phyloP scores from a whole-genome alignment of 92 coral and sea anemone genomes.

The Heteractis magnifica region DNA sequence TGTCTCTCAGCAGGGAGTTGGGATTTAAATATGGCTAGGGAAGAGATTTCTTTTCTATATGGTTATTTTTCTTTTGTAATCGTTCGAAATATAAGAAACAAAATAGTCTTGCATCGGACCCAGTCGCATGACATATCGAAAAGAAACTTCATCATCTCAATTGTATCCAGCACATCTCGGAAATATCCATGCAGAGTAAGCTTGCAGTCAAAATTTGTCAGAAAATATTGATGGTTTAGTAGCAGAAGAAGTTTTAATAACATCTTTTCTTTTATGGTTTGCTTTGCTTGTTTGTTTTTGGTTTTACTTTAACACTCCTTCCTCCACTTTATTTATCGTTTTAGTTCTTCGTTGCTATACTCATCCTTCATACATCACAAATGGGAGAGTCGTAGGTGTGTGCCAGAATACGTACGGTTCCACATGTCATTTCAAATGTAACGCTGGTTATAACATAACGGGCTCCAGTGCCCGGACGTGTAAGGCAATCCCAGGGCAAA shows the following conservation, averaged over 20 bases:
- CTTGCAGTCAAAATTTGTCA: no score
- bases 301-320: background rate
- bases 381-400: constrained; percentile 23
- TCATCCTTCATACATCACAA: constrained; percentile 15
- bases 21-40: no score
- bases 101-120: no score
- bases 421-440: constrained; percentile 33
- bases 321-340: background rate
- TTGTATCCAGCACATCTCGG: no score
- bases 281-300: background rate
- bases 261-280: no score
- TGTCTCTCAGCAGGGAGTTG: no score
- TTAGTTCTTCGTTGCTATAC: constrained; percentile 42
- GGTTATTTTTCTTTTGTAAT: no score
- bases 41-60: no score
- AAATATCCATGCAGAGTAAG: no score
- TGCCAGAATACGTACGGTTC: constrained; percentile 49
- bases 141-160: background rate
- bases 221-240: no score
- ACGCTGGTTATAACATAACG: constrained; percentile 38
- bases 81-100: no score
- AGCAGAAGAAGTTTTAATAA: no score
- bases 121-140: background rate
- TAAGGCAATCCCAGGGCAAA: constrained; percentile 30
- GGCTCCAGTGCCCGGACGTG: constrained; percentile 38